Evolutionary conservation across 2,888 invertebrate genomes (phyloP), one percentile per base, ranked within the genome.

Genomic region (Agonum fuliginosum): DNA sequence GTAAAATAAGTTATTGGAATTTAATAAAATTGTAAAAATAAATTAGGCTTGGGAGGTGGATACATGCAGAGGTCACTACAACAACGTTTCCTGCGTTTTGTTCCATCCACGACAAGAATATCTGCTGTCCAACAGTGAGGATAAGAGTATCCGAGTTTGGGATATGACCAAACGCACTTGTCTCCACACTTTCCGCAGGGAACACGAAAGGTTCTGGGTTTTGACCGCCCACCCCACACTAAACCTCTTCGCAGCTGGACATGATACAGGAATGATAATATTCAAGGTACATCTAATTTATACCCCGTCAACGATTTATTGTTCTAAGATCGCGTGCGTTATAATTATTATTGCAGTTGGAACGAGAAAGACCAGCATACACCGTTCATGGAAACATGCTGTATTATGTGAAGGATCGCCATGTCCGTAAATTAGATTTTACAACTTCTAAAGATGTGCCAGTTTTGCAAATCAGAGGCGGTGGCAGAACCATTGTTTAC

Each of bases 11-110:
- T n/a, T n/a, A n/a, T n/a, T n/a, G n/a, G n/a, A n/a, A n/a, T 1
- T 46, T 14, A 19, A 20, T 20, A 43, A 70, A n/a, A 1, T 69
- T n/a, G 22, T 27, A 10, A 41, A 69, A 1, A 69, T 70, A 65
- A 80, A 81, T 0, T 81, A 94, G 90, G 99, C 98, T 0, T 99
- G 98, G 98, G 99, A 99, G 86, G 97, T 99, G 48, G 99, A 99
- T 87, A 97, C 98, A 0, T 99, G 98, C 83, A 93, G 99, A n/a
- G 99, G 99, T 0, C 99, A 99, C 86, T 99, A 99, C 89, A 98
- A 99, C 89, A 99, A 99, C 87, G 99, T 99, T 1, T 99, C 98
- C 0, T 98, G 98, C 84, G 97, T 96, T 0, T 87, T 98, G 51
- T 99, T 99, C 88, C 99, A 99, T 88, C 98, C 99, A 0, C 91